Percentiles rank a stretch among this genome's conserved stretches.
Evolutionary conservation across 2,888 invertebrate species (phyloP).

Genomic region (Philonicus albiceps): DNA sequence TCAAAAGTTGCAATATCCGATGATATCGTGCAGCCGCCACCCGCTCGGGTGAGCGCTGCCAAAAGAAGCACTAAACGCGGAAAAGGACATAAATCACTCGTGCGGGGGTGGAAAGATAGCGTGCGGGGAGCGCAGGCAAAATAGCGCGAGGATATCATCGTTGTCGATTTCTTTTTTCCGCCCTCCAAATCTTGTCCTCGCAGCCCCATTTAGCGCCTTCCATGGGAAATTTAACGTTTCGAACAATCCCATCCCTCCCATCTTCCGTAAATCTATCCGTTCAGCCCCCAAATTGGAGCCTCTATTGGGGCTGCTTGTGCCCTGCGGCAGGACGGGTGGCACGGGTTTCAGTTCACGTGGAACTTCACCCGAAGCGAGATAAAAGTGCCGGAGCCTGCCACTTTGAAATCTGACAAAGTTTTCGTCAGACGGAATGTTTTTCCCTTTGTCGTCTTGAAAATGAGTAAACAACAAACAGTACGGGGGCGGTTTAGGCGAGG

Average conservation of each 20-base stretch:
- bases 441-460: not conserved
- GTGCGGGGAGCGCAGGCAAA: not conserved
- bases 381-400: not conserved
- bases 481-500: not conserved
- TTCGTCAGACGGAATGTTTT: not conserved
- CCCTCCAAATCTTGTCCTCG: not conserved
- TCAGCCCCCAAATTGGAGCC: not conserved
- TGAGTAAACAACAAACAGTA: not conserved
- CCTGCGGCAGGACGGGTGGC: not conserved
- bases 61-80: not conserved
- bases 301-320: not conserved
- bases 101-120: not conserved
- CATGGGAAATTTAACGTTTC: not conserved
- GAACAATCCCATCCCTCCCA: not conserved
- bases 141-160: not conserved
- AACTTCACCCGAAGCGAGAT: not conserved
- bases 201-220: not conserved
- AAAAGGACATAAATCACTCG: not conserved
- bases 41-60: not conserved
- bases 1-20: not conserved
- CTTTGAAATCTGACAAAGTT: not conserved
- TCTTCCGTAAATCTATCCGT: not conserved
- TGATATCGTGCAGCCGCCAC: not conserved
- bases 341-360: not conserved
- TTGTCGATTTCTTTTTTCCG: not conserved